Conservation (phyloP, 2,113 vertebrate genomes). For the Genyomyrus donnyi region DNA sequence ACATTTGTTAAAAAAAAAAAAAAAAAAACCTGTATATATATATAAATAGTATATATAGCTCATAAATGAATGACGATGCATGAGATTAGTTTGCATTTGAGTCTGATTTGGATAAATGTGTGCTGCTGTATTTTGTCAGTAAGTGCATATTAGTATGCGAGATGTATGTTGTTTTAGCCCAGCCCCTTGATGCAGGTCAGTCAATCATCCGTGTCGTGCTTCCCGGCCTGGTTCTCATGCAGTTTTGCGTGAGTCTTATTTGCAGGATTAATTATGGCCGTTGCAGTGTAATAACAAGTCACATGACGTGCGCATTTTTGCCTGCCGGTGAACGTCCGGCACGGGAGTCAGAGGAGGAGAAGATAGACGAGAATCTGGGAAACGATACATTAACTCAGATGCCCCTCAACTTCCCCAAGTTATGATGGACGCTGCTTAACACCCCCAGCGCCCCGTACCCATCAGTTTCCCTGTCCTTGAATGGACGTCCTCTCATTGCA, state of each 20-base stretch:
- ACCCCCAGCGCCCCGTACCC: neutral
- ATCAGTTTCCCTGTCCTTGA: neutral
- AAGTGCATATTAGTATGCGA: conserved; percentile 18
- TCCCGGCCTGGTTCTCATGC: neutral
- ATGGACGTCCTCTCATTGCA: neutral
- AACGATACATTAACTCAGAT: neutral
- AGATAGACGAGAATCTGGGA: neutral
- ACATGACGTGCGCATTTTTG: neutral
- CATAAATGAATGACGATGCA: neutral
- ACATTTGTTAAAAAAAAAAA: neutral
- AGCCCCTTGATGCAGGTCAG: neutral
- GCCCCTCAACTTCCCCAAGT: neutral
- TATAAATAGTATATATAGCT: neutral
- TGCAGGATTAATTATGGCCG: conserved; percentile 18
- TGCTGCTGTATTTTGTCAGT: neutral
- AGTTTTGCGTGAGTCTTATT: conserved; percentile 9
- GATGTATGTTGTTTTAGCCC: conserved; percentile 4
- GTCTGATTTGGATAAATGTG: conserved; percentile 2
- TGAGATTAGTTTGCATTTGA: conserved; percentile 9
- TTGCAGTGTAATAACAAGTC: conserved; percentile 18
- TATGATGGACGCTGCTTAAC: neutral
- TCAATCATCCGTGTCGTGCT: conserved; percentile 12
- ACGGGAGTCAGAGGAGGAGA: neutral
- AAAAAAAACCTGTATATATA: no score
- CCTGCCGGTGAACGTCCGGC: neutral